phyloP scores from a whole-genome alignment of 2,797 vertebrate genomes.

The Epinephelus awoara region DNA sequence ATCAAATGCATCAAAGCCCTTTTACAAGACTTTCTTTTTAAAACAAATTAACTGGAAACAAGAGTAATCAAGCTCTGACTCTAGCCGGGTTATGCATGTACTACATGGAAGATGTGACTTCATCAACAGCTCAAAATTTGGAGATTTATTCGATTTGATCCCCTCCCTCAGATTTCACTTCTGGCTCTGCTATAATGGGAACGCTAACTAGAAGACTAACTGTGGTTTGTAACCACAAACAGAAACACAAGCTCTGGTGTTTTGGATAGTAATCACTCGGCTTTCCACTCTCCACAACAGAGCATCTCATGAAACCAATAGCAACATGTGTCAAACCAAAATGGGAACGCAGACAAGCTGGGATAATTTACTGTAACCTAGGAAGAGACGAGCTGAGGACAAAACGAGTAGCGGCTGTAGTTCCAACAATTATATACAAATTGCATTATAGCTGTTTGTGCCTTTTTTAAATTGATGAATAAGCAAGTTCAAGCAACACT shows the following conservation, averaged over 20 bases:
- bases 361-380: constrained; percentile 29
- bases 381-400: constrained; percentile 22
- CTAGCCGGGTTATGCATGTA: neutral
- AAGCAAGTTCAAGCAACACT: neutral
- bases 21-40: neutral
- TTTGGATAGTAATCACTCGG: constrained; percentile 60
- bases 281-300: constrained; percentile 49
- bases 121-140: constrained; percentile 32
- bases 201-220: constrained; percentile 45
- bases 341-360: constrained; percentile 30
- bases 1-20: neutral
- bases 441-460: neutral
- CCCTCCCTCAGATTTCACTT: constrained; percentile 52
- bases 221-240: constrained; percentile 54
- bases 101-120: constrained; percentile 43
- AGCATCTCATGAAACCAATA: constrained; percentile 52
- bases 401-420: constrained; percentile 6
- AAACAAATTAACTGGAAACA: constrained; percentile 9
- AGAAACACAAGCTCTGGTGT: constrained; percentile 62
- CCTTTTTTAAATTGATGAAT: neutral
- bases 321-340: constrained; percentile 53
- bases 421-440: constrained; percentile 10
- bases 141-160: constrained; percentile 47
- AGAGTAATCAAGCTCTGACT: neutral
- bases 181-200: constrained; percentile 43